A percentile compares a stretch with the other conserved stretches of the same genome.
Conservation (phyloP, 2,888 invertebrate species). For the Phaedon cochleariae region DNA sequence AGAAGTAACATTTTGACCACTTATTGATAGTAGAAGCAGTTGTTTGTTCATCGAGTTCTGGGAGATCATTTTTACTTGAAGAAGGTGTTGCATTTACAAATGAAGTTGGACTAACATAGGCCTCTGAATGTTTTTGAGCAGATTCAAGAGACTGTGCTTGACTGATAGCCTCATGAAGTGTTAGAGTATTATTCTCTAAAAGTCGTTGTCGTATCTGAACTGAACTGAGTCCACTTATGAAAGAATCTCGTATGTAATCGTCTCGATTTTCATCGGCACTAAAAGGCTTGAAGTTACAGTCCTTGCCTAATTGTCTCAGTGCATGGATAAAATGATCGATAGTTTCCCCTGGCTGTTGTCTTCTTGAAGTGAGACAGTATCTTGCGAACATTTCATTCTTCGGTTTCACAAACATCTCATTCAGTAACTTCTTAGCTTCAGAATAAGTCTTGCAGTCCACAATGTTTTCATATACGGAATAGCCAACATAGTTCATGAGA, state of each 20-base stretch:
- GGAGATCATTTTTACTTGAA: neutral
- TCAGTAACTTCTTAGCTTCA: neutral
- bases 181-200: neutral
- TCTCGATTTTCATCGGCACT: neutral
- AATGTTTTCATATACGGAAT: neutral
- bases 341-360: neutral
- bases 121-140: neutral
- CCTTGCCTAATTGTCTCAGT: constrained; percentile 7
- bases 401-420: neutral
- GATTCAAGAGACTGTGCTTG: neutral
- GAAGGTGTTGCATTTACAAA: neutral
- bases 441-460: neutral
- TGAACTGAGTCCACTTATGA: neutral
- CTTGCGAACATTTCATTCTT: constrained; percentile 1
- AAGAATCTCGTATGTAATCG: neutral
- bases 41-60: neutral
- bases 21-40: neutral
- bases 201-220: neutral
- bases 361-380: neutral
- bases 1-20: neutral
- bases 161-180: neutral
- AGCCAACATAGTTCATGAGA: neutral
- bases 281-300: neutral
- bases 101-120: neutral
- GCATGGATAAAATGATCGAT: neutral